Percentiles rank a stretch among this genome's conserved stretches.
These are phyloP conservation scores for Geopemphigus sp. DNA, from an alignment of 1,140 invertebrate genomes.

Conservation along the genomic window DNA sequence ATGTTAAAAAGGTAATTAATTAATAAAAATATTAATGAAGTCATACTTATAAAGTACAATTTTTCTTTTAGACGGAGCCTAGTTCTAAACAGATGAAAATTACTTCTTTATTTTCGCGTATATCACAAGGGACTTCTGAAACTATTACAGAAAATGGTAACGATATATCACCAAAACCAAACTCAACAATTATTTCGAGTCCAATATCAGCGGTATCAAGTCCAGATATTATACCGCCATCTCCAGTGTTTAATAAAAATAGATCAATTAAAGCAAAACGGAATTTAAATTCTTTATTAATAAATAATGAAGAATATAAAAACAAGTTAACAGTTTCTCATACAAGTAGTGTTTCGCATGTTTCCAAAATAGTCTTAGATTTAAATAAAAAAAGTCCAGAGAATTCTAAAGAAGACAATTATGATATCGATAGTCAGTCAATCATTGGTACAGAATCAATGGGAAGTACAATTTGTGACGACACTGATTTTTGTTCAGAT, in stretches of 20 bases:
- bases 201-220: slow-evolving; percentile 9
- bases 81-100: slow-evolving; percentile 37
- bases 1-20: slow-evolving; percentile 10
- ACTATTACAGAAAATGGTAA: neutral
- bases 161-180: neutral
- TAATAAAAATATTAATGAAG: neutral
- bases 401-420: neutral
- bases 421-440: slow-evolving; percentile 17
- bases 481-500: slow-evolving; percentile 17
- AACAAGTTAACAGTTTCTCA: neutral
- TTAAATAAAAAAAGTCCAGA: neutral
- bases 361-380: neutral
- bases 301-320: neutral
- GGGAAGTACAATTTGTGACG: slow-evolving; percentile 11
- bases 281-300: neutral
- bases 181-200: neutral
- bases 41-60: too few relatives aligned
- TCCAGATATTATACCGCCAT: slow-evolving; percentile 37
- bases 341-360: neutral
- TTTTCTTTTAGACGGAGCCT: neutral
- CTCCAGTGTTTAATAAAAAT: slow-evolving; percentile 14
- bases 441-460: neutral
- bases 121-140: neutral
- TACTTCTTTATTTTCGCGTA: slow-evolving; percentile 20
- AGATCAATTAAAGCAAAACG: slow-evolving; percentile 16